Evolutionary conservation across 2,113 vertebrate genomes (phyloP), one percentile per base, ranked within the genome.

Genomic region (Dipodomys stephensi): DNA sequence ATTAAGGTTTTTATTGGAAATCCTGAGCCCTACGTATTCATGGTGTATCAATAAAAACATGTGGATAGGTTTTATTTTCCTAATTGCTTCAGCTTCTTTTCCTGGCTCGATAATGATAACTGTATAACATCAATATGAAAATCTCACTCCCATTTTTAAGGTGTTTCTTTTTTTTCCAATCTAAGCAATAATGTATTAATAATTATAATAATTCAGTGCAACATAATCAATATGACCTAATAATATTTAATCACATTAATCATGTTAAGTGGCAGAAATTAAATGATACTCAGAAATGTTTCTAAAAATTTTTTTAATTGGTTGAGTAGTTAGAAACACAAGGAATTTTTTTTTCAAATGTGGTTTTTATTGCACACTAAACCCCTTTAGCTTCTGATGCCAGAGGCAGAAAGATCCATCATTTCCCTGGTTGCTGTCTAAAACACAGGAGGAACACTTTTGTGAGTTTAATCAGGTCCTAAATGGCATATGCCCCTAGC

Each of bases 181-280:
- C 73, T 49, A 90, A 82, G 65, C 87, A 94, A 81, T 69, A 94
- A 81, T 69, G 92, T 94, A 91, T 91, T 94, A 93, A 87, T 94
- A 81, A 87, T 78, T 88, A 78, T 72, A 87, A 87, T 96, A 94
- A 93, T 91, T 93, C 95, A 84, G 78, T 77, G 44, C 49, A 87
- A 69, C 81, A 77, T 79, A 76, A 92, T 92, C 96, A 96, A 92
- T 90, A 91, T 82, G 80, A 65, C 91, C 74, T 94, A 95, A 94
- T 96, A 95, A 90, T 97, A 93, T 35, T 94, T 97, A 87, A 96
- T 92, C 94, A 71, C 67, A 94, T 92, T 96, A 94, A 96, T 94
- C 92, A 91, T 81, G 39, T 2, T 84, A 92, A 87, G 74, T 80
- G 78, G 69, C 64, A 94, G 81, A 96, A 91, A 87, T 39, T 83